phyloP scores from a whole-genome alignment of 2,888 invertebrate genomes.

The Temnothorax ravouxi region DNA sequence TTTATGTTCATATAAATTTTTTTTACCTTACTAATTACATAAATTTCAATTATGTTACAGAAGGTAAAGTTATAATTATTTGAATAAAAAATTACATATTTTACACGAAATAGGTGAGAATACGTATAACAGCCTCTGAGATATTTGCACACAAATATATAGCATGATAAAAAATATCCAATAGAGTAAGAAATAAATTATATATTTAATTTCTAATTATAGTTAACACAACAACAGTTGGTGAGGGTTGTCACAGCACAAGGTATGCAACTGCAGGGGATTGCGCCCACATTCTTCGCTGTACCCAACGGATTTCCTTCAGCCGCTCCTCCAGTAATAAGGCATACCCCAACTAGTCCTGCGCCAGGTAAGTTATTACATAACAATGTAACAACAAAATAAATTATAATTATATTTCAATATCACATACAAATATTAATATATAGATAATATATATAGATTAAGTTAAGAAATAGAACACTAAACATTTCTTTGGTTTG shows the following conservation, averaged over 20 bases:
- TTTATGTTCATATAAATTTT: background rate
- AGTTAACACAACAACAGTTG: conserved; percentile 87
- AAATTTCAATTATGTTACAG: background rate
- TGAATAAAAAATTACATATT: background rate
- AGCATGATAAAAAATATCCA: background rate
- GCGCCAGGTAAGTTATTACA: conserved; percentile 82
- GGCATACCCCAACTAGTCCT: conserved; percentile 85
- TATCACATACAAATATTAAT: conserved; percentile 1
- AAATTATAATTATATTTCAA: background rate
- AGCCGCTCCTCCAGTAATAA: conserved; percentile 84
- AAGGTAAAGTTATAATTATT: background rate
- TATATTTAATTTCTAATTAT: conserved; percentile 67
- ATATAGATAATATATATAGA: no score
- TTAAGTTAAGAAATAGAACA: background rate
- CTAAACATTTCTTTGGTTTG: background rate
- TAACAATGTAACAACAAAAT: conserved; percentile 21
- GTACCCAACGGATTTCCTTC: conserved; percentile 85
- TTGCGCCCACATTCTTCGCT: conserved; percentile 85
- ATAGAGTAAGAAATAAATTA: conserved; percentile 25
- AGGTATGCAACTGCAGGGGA: conserved; percentile 88
- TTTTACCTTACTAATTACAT: background rate
- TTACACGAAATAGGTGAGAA: background rate
- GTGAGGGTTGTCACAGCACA: conserved; percentile 89
- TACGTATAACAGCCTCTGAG: background rate
- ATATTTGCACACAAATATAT: conserved; percentile 6